phyloP scores from a whole-genome alignment of 2,888 invertebrate genomes.

The Amblyteles armatorius region DNA sequence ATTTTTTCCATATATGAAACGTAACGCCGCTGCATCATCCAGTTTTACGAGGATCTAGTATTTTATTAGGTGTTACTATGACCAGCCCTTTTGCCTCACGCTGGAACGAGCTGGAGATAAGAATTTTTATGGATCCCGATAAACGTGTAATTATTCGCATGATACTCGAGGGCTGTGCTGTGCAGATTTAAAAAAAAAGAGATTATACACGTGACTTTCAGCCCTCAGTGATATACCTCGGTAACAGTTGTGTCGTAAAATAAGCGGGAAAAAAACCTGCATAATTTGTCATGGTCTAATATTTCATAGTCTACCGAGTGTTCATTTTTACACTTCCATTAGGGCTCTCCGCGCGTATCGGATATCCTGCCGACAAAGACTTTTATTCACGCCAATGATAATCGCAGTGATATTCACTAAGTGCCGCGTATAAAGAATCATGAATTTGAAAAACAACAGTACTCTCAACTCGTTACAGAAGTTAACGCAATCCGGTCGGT shows the following conservation, averaged over 20 bases:
- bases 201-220: neutral
- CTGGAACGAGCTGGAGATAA: slow-evolving; percentile 62
- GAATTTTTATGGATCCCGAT: slow-evolving; percentile 71
- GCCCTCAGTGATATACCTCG: neutral
- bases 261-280: slow-evolving; percentile 52
- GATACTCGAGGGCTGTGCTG: slow-evolving; percentile 35
- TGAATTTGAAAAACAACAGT: neutral
- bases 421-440: neutral
- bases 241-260: slow-evolving; percentile 49
- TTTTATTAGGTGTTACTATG: slow-evolving; percentile 69
- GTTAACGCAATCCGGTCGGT: slow-evolving; percentile 75
- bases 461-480: slow-evolving; percentile 60
- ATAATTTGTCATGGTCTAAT: slow-evolving; percentile 29
- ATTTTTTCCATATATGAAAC: slow-evolving; percentile 5
- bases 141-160: slow-evolving; percentile 70
- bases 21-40: slow-evolving; percentile 61
- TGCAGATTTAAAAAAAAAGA: slow-evolving; percentile 17
- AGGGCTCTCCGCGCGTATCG: neutral
- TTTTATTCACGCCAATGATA: slow-evolving; percentile 13
- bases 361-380: slow-evolving; percentile 9
- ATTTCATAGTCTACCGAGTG: neutral
- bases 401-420: slow-evolving; percentile 13
- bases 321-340: slow-evolving; percentile 9
- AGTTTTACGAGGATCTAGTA: slow-evolving; percentile 68
- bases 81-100: slow-evolving; percentile 48